Base-by-base conservation (phyloP, 2,888 invertebrate species). In the Cephus nigrinus region DNA sequence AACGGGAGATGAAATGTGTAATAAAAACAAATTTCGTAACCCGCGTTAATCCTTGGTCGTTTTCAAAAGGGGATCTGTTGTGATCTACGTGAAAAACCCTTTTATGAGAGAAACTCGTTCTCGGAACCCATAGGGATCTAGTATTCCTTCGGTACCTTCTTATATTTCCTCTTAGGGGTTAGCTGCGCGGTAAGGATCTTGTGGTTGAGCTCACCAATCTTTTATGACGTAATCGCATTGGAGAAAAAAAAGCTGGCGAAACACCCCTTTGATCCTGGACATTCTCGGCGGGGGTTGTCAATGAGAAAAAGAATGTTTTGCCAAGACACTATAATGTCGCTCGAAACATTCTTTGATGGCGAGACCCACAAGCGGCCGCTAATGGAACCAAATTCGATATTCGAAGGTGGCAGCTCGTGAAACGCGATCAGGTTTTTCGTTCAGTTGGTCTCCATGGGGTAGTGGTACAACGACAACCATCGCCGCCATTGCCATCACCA, bases 401-500 rank as follows among this genome's bases (percentile, higher is more conserved):
- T 90, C 85, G 86, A 82, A 91, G 91, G 91, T 91, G 91, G 88
- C 84, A 90, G 91, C 85, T 88, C 91, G 91, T 91, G 90, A 90
- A 91, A 91, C 88, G 85, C 90, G 91, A 91, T 91, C 90, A 86
- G 86, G 87, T 86, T 85, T 87, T 82, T 72, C 77, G 78, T 76
- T 75, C 75, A 69, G 40, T 71, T 72, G 78, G 71, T 30, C 11
- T 12, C 69, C n/a, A 32, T 32, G 69, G 31, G 69, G 3, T 32
- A 40, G 4, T 40, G 15, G 40, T 40, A 40, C 4, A 5, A 15
- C 15, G 0, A 2, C 40, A 0, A 15, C 15, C 15, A 40, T 1
- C 15, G 5, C 4, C 40, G 15, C 15, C 40, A 40, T 36, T 36
- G 3, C 15, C 40, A 15, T 40, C 40, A 4, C 40, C 40, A 40